Evolutionary conservation across 2,113 vertebrate species (phyloP).

Genomic region (Aphyosemion australe): DNA sequence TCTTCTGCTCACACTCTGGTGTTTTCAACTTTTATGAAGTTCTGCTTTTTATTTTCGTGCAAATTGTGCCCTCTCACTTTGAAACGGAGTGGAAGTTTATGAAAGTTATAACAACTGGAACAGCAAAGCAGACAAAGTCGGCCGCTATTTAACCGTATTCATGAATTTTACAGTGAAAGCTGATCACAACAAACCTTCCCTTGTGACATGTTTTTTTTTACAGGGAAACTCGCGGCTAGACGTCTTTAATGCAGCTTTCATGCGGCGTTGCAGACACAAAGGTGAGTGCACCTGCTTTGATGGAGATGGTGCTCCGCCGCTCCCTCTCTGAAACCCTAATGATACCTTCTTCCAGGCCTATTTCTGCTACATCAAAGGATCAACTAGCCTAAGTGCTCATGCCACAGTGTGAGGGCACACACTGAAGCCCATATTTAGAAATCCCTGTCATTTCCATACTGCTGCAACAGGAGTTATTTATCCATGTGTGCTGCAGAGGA

Average conservation of each 20-base stretch:
- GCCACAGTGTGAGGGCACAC: slow-evolving; percentile 43
- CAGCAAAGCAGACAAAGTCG: too few species aligned
- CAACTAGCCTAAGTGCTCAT: slow-evolving; percentile 62
- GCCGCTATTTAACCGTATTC: too few species aligned
- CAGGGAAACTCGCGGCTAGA: slow-evolving; percentile 16
- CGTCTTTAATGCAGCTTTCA: slow-evolving; percentile 43
- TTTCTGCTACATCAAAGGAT: slow-evolving; percentile 72
- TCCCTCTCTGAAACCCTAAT: slow-evolving; percentile 59
- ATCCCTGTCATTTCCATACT: slow-evolving; percentile 51
- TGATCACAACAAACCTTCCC: neutral
- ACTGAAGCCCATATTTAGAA: slow-evolving; percentile 36
- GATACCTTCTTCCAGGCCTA: slow-evolving; percentile 60
- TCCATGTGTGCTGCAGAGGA: neutral
- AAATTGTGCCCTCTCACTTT: too few species aligned
- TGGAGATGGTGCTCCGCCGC: slow-evolving; percentile 38
- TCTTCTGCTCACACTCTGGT: too few species aligned
- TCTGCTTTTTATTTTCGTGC: too few species aligned
- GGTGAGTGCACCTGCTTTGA: slow-evolving; percentile 58
- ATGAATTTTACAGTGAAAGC: too few species aligned
- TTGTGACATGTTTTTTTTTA: slow-evolving; percentile 14
- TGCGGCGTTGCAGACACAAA: slow-evolving; percentile 55
- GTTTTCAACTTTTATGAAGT: too few species aligned
- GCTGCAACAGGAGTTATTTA: slow-evolving; percentile 25
- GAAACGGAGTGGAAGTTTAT: too few species aligned
- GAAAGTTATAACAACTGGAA: too few species aligned